phyloP scores from a whole-genome alignment of 2,797 vertebrate species.

The Lithobates pipiens region DNA sequence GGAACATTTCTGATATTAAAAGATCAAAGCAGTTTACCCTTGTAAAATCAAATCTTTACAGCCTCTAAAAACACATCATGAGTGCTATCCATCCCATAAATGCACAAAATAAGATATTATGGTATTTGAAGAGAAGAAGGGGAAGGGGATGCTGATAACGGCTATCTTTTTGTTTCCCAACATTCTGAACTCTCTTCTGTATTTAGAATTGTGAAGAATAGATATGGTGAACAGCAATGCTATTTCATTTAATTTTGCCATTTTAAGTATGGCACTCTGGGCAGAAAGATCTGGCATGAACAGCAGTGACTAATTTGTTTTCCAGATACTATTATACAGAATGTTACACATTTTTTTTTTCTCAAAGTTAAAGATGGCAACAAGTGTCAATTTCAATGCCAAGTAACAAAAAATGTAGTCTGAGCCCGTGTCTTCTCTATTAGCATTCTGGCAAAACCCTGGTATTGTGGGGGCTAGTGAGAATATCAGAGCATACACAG shows the following conservation, averaged over 20 bases:
- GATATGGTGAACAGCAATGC: too few relatives aligned
- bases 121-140: too few relatives aligned
- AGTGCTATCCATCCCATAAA: too few relatives aligned
- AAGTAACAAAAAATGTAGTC: neutral
- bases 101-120: too few relatives aligned
- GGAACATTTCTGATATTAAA: too few relatives aligned
- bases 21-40: too few relatives aligned
- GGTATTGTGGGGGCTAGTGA: neutral
- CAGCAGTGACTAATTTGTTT: neutral
- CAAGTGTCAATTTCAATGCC: neutral
- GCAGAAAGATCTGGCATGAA: neutral
- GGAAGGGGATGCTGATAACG: too few relatives aligned
- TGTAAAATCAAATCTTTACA: too few relatives aligned
- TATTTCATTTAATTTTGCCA: neutral
- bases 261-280: neutral
- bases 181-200: too few relatives aligned
- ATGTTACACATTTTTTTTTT: neutral
- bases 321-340: neutral
- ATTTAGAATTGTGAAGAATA: too few relatives aligned
- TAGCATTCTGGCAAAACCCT: neutral
- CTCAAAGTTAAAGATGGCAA: neutral
- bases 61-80: too few relatives aligned
- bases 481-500: neutral
- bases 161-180: too few relatives aligned
- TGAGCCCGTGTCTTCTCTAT: neutral